Base-by-base conservation (phyloP, 1,140 invertebrate species). In the Pachypeltis micranthus region DNA sequence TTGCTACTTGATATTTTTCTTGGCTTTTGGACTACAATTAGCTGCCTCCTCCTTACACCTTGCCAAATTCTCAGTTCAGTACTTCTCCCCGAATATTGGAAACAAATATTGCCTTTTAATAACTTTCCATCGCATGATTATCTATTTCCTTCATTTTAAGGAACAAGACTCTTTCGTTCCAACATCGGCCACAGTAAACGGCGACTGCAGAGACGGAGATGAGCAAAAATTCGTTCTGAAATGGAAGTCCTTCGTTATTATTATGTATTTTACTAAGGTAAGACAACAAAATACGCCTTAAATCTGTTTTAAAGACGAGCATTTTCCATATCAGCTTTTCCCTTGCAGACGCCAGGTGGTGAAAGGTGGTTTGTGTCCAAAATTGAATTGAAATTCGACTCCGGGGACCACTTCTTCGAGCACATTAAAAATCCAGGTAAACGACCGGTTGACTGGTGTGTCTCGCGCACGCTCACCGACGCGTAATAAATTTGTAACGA, bases 311-410 rank as follows among this genome's bases (percentile, higher is more conserved):
- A 86, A 78, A n/a, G n/a, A 84, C 85, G 75, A 71, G 62, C 67
- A 61, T 57, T 58, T 47, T n/a, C n/a, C n/a, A 59, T 59, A 51
- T 26, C 26, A 65, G 62, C 34, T 62, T 61, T 77, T 77, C 56
- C n/a, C n/a, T n/a, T n/a, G n/a, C 72, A 88, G 85, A 87, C 85
- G 39, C 86, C 87, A 16, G 88, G 88, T 14, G 87, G 88, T 3
- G 89, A 92, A 72, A 79, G 86, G 66, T 92, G 88, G 88, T 91
- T 90, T 69, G 83, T 88, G 2, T 84, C 83, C 62, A 82, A 81
- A 66, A 80, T 91, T 44, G 81, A 85, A 69, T 72, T 91, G 56
- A 81, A 73, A 60, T 80, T 76, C 65, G 79, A 79, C 66, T 78
- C 77, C 27, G 60, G 56, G 27, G 79, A 80, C 73, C 72, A 77